These are phyloP conservation scores for Drosophila micromelanica DNA, from an alignment of 1,140 invertebrate species.

Conservation along the genomic window DNA sequence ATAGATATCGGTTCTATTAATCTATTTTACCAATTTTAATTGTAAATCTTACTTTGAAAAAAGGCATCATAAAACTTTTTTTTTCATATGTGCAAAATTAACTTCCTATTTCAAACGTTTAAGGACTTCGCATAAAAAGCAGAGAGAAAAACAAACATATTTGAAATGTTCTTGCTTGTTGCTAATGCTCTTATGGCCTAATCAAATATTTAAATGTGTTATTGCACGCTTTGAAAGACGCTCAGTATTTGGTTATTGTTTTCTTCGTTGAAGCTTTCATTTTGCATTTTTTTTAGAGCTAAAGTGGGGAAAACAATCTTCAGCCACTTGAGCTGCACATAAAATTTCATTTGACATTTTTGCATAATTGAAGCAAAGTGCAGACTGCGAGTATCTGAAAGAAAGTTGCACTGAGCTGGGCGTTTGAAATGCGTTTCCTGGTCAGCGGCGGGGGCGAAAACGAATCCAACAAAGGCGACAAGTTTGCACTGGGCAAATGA, in stretches of 20 bases:
- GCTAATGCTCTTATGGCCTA: neutral
- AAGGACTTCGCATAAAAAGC: too few species aligned
- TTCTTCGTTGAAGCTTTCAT: neutral
- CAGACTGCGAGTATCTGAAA: conserved; percentile 37
- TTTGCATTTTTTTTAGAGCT: conserved; percentile 7
- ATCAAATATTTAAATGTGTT: conserved; percentile 12
- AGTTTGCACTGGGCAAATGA: conserved; percentile 77
- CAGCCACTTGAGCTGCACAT: conserved; percentile 75
- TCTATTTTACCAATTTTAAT: too few species aligned
- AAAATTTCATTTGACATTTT: conserved; percentile 82
- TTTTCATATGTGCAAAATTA: too few species aligned
- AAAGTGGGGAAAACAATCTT: conserved; percentile 28
- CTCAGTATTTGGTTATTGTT: conserved; percentile 19
- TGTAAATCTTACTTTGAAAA: too few species aligned
- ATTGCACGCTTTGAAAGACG: conserved; percentile 4
- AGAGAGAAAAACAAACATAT: too few species aligned
- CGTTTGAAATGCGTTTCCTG: conserved; percentile 11
- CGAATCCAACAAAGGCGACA: conserved; percentile 76
- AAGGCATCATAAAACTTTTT: too few species aligned
- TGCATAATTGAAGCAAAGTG: conserved; percentile 77
- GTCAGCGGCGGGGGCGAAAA: conserved; percentile 59
- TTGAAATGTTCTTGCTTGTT: neutral
- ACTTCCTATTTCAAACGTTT: too few species aligned
- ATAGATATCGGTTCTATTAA: too few species aligned
- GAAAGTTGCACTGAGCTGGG: conserved; percentile 15